Base-by-base conservation (phyloP, 2,888 invertebrate species). In the Ellobium chinense region DNA sequence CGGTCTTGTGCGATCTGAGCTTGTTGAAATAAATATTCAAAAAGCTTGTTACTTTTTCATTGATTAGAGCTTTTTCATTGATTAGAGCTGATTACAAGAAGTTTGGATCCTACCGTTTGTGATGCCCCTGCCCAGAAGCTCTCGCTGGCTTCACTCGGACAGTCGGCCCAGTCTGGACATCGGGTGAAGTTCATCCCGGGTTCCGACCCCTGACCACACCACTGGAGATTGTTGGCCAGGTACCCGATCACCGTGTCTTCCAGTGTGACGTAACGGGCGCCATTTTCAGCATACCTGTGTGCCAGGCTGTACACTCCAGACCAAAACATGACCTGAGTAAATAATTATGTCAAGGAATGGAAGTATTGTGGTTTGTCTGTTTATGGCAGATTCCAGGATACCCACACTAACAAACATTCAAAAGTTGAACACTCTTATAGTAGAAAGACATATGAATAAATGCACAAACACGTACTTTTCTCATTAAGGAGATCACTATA, bases 91-190 rank as follows among this genome's bases (percentile, higher is more conserved):
- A n/a, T n/a, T n/a, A n/a, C n/a, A n/a, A n/a, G n/a, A n/a, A n/a
- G n/a, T n/a, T n/a, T n/a, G n/a, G 27, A 54, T 78, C 83, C 72
- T 68, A 88, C 89, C 54, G 83, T 83, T 58, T 76, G 82, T n/a
- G 89, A 88, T 9, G 87, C 86, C 0, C 85, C 81, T 0, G 85
- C 87, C 89, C 89, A 89, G 78, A 86, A 89, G 3, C 87, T 83
- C 39, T 84, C 83, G 56, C 82, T 80, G 24, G 88, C 87, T 46
- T 83, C 84, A 14, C 60, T 34, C 2, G 87, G 85, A 39, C 87
- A 85, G 29, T 84, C 84, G 0, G 78, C 66, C 82, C 83, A 86
- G 37, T 82, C 75, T 4, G 89, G 89, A 80, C 89, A 89, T 2
- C 78, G 34, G 2, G 72, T 31, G 65, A 56, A 81, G 80, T 87